Evolutionary conservation across 2,888 invertebrate species (phyloP), one percentile per base, ranked within the genome.

Genomic region (Xiphydria camelus): DNA sequence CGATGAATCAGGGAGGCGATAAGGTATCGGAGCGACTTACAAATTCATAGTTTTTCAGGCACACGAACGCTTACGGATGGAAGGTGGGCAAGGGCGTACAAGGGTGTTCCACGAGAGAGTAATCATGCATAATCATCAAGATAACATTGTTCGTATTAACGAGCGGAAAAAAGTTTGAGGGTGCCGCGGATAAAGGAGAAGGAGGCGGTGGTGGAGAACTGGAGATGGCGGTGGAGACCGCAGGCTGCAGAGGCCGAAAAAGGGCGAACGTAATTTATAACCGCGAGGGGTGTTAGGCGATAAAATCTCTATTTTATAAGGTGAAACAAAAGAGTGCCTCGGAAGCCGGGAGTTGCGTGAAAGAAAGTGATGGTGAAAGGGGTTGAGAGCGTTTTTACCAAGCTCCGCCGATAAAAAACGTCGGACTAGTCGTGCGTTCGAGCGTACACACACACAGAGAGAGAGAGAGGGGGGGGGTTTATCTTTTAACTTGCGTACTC

Each of bases 271-370:
- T 42, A 42, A 42, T 42, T 42, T 42, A 42, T 42, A 42, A 42
- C 42, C 33, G 15, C 19, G 39, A 17, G 29, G 12, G 17, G 23
- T 17, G n/a, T n/a, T n/a, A 19, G 40, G 40, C 40, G 40, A 45
- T 45, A 45, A 45, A 45, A 45, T 45, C 34, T 40, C 12, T 33
- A 40, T 45, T 45, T 45, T 40, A 41, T 45, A 40, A 45, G 45
- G 40, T 41, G 39, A 45, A 41, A 45, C 45, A 45, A 45, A 45
- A 40, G 45, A 40, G 39, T 15, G 29, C 9, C 15, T 15, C 29
- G 34, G 34, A 34, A 20, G 34, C 18, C 17, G 9, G 15, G 34
- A 34, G 34, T 15, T 34, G 17, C 9, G 34, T 18, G 15, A n/a
- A 15, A 15, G 34, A 34, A 34, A 34, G 34, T 34, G 34, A 34